Evolutionary conservation across 2,888 invertebrate species (phyloP).

Genomic region (Eucera pruinosa): DNA sequence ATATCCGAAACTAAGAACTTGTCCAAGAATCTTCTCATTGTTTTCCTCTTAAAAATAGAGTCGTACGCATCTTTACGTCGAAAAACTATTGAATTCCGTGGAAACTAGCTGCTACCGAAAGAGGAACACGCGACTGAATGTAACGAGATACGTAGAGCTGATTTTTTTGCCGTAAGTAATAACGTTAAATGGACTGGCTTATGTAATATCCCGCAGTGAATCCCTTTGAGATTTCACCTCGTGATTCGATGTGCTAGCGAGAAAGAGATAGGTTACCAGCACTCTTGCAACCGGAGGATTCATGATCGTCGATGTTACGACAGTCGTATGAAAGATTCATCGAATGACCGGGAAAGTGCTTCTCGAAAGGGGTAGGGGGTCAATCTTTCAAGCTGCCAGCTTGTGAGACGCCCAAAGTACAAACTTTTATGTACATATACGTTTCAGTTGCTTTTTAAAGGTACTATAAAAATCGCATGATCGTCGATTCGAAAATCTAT

Average conservation of each 20-base stretch:
- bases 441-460: conserved; percentile 31
- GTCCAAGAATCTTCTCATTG: too few relatives aligned
- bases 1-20: too few relatives aligned
- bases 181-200: conserved; percentile 71
- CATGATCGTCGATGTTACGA: conserved; percentile 68
- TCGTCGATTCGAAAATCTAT: conserved; percentile 53
- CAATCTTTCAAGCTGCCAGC: conserved; percentile 55
- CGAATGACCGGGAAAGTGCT: conserved; percentile 68
- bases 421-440: conserved; percentile 24
- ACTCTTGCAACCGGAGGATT: conserved; percentile 47
- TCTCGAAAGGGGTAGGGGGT: conserved; percentile 20
- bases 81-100: conserved; percentile 9
- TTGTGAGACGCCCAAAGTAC: conserved; percentile 43
- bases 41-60: neutral
- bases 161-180: conserved; percentile 59
- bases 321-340: conserved; percentile 75
- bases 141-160: conserved; percentile 14
- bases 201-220: conserved; percentile 69
- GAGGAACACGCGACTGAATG: conserved; percentile 8
- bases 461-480: conserved; percentile 61
- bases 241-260: conserved; percentile 58
- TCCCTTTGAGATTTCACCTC: conserved; percentile 60
- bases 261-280: conserved; percentile 41
- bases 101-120: conserved; percentile 3
- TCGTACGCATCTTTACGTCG: neutral